Evolutionary conservation across 2,113 vertebrate genomes (phyloP).

Genomic region (Okapia johnstoni): DNA sequence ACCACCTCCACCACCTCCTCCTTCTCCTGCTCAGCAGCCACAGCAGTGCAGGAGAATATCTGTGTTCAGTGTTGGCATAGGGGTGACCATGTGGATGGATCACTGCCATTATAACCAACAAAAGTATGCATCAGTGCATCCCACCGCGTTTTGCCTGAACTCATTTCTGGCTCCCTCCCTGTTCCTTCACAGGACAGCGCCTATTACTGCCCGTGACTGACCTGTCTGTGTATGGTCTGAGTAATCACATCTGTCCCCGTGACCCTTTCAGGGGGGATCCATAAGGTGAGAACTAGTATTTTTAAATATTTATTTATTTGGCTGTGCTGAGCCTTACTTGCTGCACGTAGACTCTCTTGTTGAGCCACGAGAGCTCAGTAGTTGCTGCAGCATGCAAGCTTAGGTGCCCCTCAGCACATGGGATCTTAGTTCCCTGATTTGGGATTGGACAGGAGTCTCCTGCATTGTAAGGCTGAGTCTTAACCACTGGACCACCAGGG

Average conservation of each 20-base stretch:
- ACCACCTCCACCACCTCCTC: neutral
- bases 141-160: neutral
- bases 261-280: neutral
- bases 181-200: neutral
- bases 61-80: neutral
- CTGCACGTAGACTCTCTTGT: neutral
- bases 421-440: neutral
- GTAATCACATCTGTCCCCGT: neutral
- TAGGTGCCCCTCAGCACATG: neutral
- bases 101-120: neutral
- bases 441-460: neutral
- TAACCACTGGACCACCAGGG: neutral
- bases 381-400: neutral
- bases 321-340: neutral
- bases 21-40: neutral
- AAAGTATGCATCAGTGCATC: neutral
- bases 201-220: neutral
- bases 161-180: neutral
- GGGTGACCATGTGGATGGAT: neutral
- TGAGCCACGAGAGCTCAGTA: neutral
- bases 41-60: fast-evolving
- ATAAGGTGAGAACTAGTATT: neutral
- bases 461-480: neutral
- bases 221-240: neutral
- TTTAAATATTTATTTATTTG: neutral